Evolutionary conservation across 37 sponge, comb jelly and placozoan genomes (phyloP).

Genomic region (Bolinopsis microptera): DNA sequence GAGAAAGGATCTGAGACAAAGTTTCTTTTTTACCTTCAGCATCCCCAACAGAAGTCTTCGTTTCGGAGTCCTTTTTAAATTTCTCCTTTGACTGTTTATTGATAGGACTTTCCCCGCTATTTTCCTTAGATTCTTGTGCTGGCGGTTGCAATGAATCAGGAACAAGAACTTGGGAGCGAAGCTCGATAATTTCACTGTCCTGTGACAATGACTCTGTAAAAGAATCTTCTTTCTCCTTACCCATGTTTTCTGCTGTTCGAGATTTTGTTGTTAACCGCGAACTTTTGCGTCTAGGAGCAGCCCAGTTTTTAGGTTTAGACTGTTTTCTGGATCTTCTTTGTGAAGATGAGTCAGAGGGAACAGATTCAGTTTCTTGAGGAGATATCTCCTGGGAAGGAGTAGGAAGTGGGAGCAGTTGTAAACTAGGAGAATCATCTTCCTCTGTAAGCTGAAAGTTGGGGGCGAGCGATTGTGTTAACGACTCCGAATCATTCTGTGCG

Average conservation of each 20-base stretch:
- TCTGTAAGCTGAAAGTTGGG: background rate
- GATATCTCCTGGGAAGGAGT: constrained; percentile 4
- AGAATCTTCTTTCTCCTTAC: background rate
- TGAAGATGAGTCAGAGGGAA: constrained; percentile 12
- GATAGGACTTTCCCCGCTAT: background rate
- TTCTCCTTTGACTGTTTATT: background rate
- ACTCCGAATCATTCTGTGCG: background rate
- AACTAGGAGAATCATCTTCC: background rate
- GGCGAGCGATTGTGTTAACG: background rate
- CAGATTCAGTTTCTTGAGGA: constrained; percentile 10
- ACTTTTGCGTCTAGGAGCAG: background rate
- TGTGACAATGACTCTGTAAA: background rate
- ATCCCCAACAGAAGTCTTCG: background rate
- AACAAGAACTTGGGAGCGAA: background rate
- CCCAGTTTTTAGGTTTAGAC: background rate
- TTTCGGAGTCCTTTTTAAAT: background rate
- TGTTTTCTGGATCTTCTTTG: constrained; percentile 14
- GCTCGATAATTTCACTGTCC: background rate
- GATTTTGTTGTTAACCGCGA: background rate
- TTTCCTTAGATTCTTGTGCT: background rate
- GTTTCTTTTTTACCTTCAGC: background rate
- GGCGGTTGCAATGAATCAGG: background rate
- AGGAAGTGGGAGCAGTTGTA: background rate
- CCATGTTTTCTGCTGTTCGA: background rate
- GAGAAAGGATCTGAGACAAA: background rate